Evolutionary conservation across 2,113 vertebrate species (phyloP).

Genomic region (Callocephalon fimbriatum): DNA sequence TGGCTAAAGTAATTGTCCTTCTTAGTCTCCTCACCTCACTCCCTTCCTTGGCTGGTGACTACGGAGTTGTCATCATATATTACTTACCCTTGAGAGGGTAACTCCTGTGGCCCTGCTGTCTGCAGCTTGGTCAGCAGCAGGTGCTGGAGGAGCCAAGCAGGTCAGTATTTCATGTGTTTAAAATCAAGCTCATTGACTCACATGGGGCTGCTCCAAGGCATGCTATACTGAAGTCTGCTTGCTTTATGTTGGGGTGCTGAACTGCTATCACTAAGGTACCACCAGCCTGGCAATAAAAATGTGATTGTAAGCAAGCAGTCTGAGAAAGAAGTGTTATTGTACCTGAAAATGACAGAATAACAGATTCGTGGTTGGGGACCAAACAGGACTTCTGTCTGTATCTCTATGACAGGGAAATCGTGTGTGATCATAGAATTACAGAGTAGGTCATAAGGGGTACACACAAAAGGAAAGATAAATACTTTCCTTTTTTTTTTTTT

Average conservation of each 20-base stretch:
- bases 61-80: constrained; percentile 44
- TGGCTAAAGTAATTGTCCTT: constrained; percentile 3
- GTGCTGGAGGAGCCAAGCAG: constrained; percentile 19
- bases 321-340: neutral
- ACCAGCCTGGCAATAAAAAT: neutral
- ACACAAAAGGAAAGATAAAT: rapidly evolving
- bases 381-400: neutral
- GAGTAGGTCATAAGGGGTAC: neutral
- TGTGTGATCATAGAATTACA: rapidly evolving
- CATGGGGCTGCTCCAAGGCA: constrained; percentile 16
- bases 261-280: neutral
- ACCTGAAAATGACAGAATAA: neutral
- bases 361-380: neutral
- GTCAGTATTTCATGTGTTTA: constrained; percentile 59
- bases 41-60: constrained; percentile 4
- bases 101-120: neutral
- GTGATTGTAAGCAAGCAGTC: neutral
- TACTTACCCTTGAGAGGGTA: constrained; percentile 54
- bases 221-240: neutral
- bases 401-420: neutral
- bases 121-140: neutral
- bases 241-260: neutral
- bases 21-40: neutral
- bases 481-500: neutral
- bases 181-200: constrained; percentile 13